Evolutionary conservation across 2,888 invertebrate species (phyloP), one percentile per base, ranked within the genome.

Genomic region (Myopa tessellatipennis): DNA sequence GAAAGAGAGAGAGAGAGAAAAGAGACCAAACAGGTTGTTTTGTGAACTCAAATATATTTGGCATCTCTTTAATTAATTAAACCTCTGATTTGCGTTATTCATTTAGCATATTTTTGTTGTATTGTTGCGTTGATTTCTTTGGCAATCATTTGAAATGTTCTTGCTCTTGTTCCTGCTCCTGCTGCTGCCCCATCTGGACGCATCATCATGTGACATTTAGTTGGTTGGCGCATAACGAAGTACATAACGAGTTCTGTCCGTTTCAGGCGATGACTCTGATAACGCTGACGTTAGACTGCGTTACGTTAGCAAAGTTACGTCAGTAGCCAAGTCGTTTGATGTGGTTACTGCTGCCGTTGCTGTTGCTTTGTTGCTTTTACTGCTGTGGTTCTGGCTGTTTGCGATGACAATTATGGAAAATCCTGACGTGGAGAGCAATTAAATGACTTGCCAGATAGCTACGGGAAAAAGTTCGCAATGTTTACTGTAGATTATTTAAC

Each of bases 391-490:
- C 34, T 36, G 65, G 16, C 36, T 65, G 36, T 65, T 65, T 65
- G 34, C 16, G 65, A 65, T 65, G 65, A 65, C 65, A 65, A 65
- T 38, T 38, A 65, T 16, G 36, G 65, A 38, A 38, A 65, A 65
- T 65, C 36, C 65, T 65, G 12, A 65, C 18, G 36, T 38, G 36
- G 82, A 65, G 69, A 67, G 74, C 68, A 76, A 78, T 68, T 68
- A 68, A 68, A 68, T 68, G 68, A 68, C 68, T 68, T 68, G 68
- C 10, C 50, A 70, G n/a, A 10, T 50, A 12, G 50, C 18, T 26
- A 55, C 38, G 36, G 18, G 12, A 65, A 36, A 65, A 65, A 65
- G 65, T 38, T 18, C 7, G 45, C 45, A 10, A 45, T 10, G 45
- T 45, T 45, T 45, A 45, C 45, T 10, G 45, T 6, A 45, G 45